Percentiles rank a stretch among this genome's conserved stretches.
Evolutionary conservation across 2,113 vertebrate genomes (phyloP).

Genomic region (Miniopterus natalensis): DNA sequence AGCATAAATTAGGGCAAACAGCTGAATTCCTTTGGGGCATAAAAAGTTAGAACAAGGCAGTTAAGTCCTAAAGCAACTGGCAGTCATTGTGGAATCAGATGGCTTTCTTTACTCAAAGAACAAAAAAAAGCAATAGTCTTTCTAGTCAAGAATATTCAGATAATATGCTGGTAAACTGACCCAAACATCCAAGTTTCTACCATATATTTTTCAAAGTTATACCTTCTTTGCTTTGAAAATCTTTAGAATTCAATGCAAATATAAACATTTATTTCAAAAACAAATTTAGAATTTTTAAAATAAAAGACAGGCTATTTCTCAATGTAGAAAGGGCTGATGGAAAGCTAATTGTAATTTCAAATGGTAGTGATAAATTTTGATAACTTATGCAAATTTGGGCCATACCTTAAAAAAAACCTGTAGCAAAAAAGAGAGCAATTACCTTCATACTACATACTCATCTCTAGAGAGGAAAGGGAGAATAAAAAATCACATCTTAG

Average conservation of each 20-base stretch:
- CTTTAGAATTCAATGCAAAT: neutral
- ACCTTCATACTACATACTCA: neutral
- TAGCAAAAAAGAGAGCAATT: neutral
- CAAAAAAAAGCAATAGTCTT: constrained; percentile 45
- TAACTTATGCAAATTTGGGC: neutral
- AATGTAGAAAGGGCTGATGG: neutral
- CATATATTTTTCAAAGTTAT: neutral
- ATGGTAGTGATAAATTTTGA: neutral
- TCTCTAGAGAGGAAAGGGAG: neutral
- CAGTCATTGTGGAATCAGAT: neutral
- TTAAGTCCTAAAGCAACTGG: constrained; percentile 47
- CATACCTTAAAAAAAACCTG: neutral
- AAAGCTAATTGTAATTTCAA: constrained; percentile 54
- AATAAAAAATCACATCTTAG: neutral
- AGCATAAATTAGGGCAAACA: constrained; percentile 61
- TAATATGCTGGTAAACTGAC: constrained; percentile 32
- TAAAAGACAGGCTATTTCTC: neutral
- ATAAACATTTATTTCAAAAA: neutral
- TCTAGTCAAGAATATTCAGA: constrained; percentile 8
- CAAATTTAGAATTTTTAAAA: constrained; percentile 4
- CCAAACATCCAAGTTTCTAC: neutral
- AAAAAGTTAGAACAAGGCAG: constrained; percentile 59
- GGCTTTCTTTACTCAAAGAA: constrained; percentile 12
- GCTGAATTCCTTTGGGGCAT: constrained; percentile 17
- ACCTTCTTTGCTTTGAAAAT: neutral